Base-by-base conservation (phyloP, 2,797 vertebrate genomes). In the Silurus lanzhouensis region DNA sequence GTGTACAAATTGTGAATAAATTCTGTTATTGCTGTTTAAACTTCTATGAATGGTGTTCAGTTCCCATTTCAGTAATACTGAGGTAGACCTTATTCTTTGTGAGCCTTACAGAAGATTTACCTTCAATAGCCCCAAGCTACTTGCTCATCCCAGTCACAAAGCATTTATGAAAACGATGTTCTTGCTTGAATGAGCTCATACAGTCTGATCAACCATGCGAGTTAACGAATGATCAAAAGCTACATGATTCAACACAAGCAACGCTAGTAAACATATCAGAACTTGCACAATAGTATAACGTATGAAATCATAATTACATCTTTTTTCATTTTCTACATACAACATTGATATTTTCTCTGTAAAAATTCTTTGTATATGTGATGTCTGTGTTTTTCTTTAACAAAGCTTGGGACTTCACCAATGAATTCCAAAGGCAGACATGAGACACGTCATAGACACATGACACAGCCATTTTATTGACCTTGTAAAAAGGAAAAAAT, bases 151-250 rank as follows among this genome's bases (percentile, higher is more conserved):
- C 6, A 17, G 8, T 79, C 38, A 46, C 1, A 1, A 20, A 3
- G 60, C 60, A 25, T 15, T 64, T 80, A 80, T 64, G 25, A 52
- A 79, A 22, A 52, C 61, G 17, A 46, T 63, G 60, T 64, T 80
- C 22, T 48, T 20, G 63, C 78, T 6, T 27, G 44, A 81, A 27
- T 27, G n/a, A 66, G 63, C 46, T 81, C n/a, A 52, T 81, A 27
- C 60, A 66, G 61, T 66, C 8, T 81, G 61, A 19, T 66, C n/a
- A 66, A 3, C n/a, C 61, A 81, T 27, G 78, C 44, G n/a, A 12
- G 44, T 81, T 27, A 81, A 52, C n/a, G 1, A 64, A 13, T 64
- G 60, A 48, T 8, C 58, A 80, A 25, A 63, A 27, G 78, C 14
- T 52, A 15, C 25, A 52, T 0, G 31, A 12, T 27, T 66, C 25